phyloP scores from a whole-genome alignment of 1,140 invertebrate species.

The Penaeus indicus region DNA sequence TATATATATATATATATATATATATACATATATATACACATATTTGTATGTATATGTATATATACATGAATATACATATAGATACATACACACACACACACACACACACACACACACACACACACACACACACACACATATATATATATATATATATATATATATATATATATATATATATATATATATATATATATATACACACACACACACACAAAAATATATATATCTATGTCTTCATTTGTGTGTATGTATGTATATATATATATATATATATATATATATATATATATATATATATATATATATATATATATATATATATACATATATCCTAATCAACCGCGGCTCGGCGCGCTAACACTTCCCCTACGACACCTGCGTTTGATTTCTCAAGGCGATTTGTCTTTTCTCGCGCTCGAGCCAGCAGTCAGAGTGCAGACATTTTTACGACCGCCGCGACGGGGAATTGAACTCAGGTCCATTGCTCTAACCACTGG shows the following conservation, averaged over 20 bases:
- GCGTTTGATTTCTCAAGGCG: too few relatives aligned
- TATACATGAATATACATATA: constrained; percentile 6
- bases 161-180: background rate
- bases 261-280: constrained; percentile 27
- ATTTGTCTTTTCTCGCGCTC: too few relatives aligned
- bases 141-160: background rate
- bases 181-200: constrained; percentile 30
- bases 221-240: constrained; percentile 5
- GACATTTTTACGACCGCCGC: too few relatives aligned
- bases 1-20: background rate
- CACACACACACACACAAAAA: constrained; percentile 20
- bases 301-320: constrained; percentile 26
- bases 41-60: constrained; percentile 6
- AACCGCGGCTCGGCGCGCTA: too few relatives aligned
- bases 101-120: background rate
- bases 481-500: too few relatives aligned
- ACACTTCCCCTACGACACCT: too few relatives aligned
- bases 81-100: background rate
- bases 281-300: constrained; percentile 27
- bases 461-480: too few relatives aligned
- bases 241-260: constrained; percentile 1
- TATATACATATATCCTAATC: too few relatives aligned
- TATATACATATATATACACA: background rate
- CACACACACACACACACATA: too few relatives aligned
- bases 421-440: too few relatives aligned